phyloP scores from a whole-genome alignment of 2,797 vertebrate genomes.

The Micropoecilia bifurca region DNA sequence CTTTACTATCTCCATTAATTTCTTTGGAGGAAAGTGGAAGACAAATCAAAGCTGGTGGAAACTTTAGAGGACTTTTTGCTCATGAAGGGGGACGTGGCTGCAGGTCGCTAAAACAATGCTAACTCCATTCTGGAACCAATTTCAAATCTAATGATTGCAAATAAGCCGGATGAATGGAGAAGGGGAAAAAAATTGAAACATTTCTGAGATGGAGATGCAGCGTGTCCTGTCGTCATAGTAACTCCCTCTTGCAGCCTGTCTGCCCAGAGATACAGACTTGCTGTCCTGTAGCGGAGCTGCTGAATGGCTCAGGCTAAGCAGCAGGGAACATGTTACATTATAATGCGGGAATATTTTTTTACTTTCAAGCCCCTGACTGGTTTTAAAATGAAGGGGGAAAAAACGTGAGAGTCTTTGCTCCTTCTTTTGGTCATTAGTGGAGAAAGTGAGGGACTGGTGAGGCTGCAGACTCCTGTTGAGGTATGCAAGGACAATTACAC shows the following conservation, averaged over 20 bases:
- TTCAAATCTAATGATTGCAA: background rate
- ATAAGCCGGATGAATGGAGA: background rate
- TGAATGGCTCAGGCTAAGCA: background rate
- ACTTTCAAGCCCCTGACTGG: background rate
- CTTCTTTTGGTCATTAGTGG: background rate
- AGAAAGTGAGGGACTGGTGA: background rate
- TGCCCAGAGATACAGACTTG: background rate
- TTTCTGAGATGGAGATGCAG: background rate
- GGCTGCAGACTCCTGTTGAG: background rate
- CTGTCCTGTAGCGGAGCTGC: background rate
- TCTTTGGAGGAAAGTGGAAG: background rate
- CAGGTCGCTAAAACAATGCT: background rate
- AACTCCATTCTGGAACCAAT: background rate
- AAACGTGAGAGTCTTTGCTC: background rate
- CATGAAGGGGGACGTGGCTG: background rate
- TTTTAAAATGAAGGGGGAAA: background rate
- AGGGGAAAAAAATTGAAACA: background rate
- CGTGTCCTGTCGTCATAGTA: conserved; percentile 2
- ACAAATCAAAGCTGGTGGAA: background rate
- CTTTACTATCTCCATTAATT: background rate
- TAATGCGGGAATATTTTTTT: conserved; percentile 1
- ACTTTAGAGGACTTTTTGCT: background rate
- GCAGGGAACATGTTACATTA: background rate
- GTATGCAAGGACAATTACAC: background rate
- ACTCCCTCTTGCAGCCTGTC: background rate